Conservation (phyloP, 2,797 vertebrate species). For the Rhabdophis nuchalis region DNA sequence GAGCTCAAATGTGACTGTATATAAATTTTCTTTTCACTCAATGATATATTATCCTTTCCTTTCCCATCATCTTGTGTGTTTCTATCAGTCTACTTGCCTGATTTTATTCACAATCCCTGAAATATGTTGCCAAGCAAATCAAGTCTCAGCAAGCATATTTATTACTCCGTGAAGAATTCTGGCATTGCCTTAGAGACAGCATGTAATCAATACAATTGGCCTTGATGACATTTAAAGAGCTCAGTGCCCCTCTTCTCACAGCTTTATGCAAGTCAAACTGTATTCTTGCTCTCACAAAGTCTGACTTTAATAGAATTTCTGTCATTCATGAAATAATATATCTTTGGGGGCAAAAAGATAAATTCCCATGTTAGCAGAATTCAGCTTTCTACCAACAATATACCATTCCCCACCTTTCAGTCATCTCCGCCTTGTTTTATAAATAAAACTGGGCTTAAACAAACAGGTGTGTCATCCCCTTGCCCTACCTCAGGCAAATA, state of each 20-base stretch:
- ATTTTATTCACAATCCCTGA: background rate
- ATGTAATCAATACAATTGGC: background rate
- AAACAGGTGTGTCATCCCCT: background rate
- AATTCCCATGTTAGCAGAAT: background rate
- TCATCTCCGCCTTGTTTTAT: background rate
- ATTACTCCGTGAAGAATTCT: background rate
- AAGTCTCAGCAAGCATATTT: constrained; percentile 10
- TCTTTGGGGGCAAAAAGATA: background rate
- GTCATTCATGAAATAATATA: background rate
- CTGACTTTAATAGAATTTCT: background rate
- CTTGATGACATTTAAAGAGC: background rate
- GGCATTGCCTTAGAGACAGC: background rate
- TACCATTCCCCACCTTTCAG: background rate
- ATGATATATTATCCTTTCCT: background rate
- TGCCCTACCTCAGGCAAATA: background rate
- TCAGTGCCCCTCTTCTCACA: background rate
- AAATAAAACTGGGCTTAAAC: background rate
- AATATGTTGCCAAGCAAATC: background rate
- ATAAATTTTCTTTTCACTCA: background rate
- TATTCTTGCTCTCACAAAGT: background rate
- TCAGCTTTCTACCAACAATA: background rate
- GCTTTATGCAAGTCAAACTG: background rate
- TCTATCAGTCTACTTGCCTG: background rate
- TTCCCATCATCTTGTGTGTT: background rate
- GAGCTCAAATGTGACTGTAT: background rate